Base-by-base conservation (phyloP, 2,113 vertebrate species). In the Phainopepla nitens region DNA sequence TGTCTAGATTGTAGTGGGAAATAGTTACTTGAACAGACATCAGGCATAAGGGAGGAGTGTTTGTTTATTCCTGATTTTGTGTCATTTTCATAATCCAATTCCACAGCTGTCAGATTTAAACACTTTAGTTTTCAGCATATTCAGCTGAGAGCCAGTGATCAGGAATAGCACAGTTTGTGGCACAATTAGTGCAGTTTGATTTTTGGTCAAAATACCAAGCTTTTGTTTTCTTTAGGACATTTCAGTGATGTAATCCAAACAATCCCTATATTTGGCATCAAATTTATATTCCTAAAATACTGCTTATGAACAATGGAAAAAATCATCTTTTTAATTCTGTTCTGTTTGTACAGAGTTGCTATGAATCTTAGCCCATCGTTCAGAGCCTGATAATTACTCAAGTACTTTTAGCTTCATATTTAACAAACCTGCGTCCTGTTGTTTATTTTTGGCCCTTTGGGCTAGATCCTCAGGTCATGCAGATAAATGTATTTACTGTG, bases 41-140 rank as follows among this genome's bases (percentile, higher is more conserved):
- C 31, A 45, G 62, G 42, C 45, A 16, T 49, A n/a, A 81, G 60
- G 60, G 33, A 93, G 62, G 83, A 92, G 22, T 83, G 44, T 73
- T 89, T 83, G 44, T 73, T 89, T 86, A 39, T n/a, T 82, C 54
- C 76, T 61, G 76, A 78, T 84, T 87, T 65, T 78, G 18, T 85
- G 44, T 92, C 42, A 58, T 70, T 90, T 86, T 81, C 56, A 60
- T 90, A 91, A 97, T 93, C 79, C 41, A 56, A 10, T 95, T 89
- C 24, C 72, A 73, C 17, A 15, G 82, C 42, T 89, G 83, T 86
- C 93, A 78, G 82, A 87, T 62, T 66, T 56, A 77, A 92, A 44
- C 20, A 29, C 5, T 35, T 4, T 0, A 1, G 13, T 94, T 94
- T 95, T 27, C n/a, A 80, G 11, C 12, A 16, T 20, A 24, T 5